phyloP scores from a whole-genome alignment of 2,888 invertebrate species.

The Synergus gifuensis region DNA sequence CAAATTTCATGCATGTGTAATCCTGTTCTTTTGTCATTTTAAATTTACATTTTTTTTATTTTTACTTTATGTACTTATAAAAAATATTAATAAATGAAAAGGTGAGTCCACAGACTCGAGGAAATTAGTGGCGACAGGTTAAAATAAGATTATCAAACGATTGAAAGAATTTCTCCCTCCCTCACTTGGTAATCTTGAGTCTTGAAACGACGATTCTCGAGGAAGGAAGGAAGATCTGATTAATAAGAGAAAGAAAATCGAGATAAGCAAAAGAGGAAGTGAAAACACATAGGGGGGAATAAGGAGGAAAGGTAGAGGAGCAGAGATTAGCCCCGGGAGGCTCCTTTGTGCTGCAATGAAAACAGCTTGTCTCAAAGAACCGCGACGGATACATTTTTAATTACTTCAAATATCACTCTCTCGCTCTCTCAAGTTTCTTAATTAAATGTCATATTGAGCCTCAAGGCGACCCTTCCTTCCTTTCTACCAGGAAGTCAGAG shows the following conservation, averaged over 20 bases:
- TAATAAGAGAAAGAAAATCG: slow-evolving; percentile 45
- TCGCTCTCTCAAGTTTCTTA: slow-evolving; percentile 70
- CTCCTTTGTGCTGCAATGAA: slow-evolving; percentile 72
- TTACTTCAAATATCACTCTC: slow-evolving; percentile 75
- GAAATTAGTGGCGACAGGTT: slow-evolving; percentile 65
- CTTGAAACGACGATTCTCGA: slow-evolving; percentile 39
- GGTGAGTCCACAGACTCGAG: slow-evolving; percentile 59
- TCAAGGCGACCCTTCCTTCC: slow-evolving; percentile 53
- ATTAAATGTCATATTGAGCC: slow-evolving; percentile 76
- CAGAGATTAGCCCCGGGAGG: slow-evolving; percentile 72
- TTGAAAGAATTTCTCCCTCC: slow-evolving; percentile 71
- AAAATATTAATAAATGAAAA: background rate
- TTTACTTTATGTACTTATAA: background rate
- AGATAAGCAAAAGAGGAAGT: slow-evolving; percentile 48
- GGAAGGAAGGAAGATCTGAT: slow-evolving; percentile 42
- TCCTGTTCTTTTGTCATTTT: background rate
- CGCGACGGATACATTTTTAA: slow-evolving; percentile 77
- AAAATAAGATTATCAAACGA: slow-evolving; percentile 75
- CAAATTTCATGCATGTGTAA: background rate
- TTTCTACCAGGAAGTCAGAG: slow-evolving; percentile 13
- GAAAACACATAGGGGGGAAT: slow-evolving; percentile 45
- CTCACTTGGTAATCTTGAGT: slow-evolving; percentile 61
- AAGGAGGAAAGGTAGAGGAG: slow-evolving; percentile 50
- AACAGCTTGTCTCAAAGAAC: slow-evolving; percentile 75
- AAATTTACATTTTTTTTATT: background rate